phyloP scores from a whole-genome alignment of 2,797 vertebrate species.

The Poeciliopsis gracilis region DNA sequence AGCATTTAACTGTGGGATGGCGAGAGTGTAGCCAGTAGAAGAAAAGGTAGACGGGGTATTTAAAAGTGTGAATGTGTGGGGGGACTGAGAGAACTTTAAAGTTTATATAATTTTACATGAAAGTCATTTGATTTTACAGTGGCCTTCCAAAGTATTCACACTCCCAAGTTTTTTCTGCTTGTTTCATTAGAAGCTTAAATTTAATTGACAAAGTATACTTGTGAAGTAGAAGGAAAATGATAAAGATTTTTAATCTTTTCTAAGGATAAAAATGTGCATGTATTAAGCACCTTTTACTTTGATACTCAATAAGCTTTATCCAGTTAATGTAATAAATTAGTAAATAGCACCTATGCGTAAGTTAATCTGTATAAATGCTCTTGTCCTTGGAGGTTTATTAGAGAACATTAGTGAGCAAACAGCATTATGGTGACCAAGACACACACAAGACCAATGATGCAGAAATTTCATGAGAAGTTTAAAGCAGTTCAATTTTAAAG shows the following conservation, averaged over 20 bases:
- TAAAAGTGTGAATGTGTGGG: slow-evolving; percentile 8
- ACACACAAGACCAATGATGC: not conserved
- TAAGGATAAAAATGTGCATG: not conserved
- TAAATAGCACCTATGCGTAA: not conserved
- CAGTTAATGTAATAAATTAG: not conserved
- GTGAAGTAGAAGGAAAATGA: not conserved
- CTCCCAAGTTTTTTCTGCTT: not conserved
- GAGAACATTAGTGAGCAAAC: not conserved
- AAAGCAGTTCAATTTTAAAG: not conserved
- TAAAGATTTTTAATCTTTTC: not conserved
- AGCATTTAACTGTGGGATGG: slow-evolving; percentile 32
- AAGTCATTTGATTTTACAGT: not conserved
- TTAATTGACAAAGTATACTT: not conserved
- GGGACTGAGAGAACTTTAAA: slow-evolving; percentile 21
- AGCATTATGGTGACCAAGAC: not conserved
- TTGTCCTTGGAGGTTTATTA: not conserved
- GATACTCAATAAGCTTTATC: not conserved
- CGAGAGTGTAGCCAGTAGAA: slow-evolving; percentile 33
- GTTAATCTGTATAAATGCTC: not conserved
- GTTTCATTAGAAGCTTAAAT: not conserved
- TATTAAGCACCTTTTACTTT: not conserved
- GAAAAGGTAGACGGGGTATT: slow-evolving; percentile 46
- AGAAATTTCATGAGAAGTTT: not conserved
- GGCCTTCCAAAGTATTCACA: not conserved
- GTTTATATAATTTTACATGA: not conserved